Evolutionary conservation across 1,140 invertebrate species (phyloP), one percentile per base, ranked within the genome.

Genomic region (Temnothorax curvispinosus): DNA sequence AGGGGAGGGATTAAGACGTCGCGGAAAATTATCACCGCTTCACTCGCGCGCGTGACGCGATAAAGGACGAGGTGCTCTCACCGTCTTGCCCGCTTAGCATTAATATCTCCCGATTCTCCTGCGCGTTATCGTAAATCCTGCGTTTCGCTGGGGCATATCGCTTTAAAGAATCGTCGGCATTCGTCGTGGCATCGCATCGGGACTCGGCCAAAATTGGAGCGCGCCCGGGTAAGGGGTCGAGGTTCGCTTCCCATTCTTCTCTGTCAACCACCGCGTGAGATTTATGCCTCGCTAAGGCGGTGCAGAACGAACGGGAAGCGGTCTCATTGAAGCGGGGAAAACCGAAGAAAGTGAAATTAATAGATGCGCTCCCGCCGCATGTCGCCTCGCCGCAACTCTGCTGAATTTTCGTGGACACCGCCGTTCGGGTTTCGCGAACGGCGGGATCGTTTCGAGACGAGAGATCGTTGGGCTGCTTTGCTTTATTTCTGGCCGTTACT

Each of bases 121-220:
- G 69, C 54, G 80, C 56, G 18, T 84, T 75, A 75, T 62, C 80
- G 80, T 75, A 84, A 84, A 84, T 84, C 69, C 80, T 67, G 80
- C 67, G 41, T 58, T 67, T 47, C 80, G 38, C 50, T 41, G 52
- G 65, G 9, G 52, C 80, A 80, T 50, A 74, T 82, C 67, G 54
- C 67, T 82, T 74, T 72, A 82, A 82, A 74, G 80, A 82, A 82
- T 74, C 80, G 80, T 35, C 54, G 80, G 50, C 78, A 56, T 82
- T 82, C 54, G 80, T 82, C 80, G 67, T 74, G 54, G 27, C 80
- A 74, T 74, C 67, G 27, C 80, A 74, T 74, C 67, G 67, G 80
- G 38, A 74, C 67, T 47, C 38, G 21, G 65, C 78, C 65, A 82
- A 82, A 82, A 82, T 82, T 82, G 78, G 65, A 82, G 27, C 78